phyloP scores from a whole-genome alignment of 2,888 invertebrate species.

The Chironomus riparius region DNA sequence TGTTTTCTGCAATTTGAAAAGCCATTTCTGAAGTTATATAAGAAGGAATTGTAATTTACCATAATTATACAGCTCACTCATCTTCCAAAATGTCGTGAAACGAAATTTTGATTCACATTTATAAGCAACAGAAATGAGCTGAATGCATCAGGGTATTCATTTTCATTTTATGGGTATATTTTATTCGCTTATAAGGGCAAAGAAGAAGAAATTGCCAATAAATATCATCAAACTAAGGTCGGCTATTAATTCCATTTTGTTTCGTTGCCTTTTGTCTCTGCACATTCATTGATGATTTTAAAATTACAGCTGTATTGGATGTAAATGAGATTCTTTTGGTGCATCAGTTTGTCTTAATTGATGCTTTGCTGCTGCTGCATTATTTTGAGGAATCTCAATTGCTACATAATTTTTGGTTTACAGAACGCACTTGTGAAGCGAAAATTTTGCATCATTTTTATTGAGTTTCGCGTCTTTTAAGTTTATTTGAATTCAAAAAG shows the following conservation, averaged over 20 bases:
- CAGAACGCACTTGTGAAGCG: too few species aligned
- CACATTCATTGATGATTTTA: neutral
- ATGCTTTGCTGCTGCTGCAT: too few species aligned
- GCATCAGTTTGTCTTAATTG: too few species aligned
- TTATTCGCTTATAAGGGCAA: neutral
- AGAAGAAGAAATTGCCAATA: neutral
- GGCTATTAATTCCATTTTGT: constrained; percentile 6
- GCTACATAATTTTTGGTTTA: too few species aligned
- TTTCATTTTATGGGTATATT: neutral
- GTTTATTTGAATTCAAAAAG: too few species aligned
- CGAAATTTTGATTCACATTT: neutral
- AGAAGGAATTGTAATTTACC: neutral
- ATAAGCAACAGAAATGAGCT: too few species aligned
- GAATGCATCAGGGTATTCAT: neutral
- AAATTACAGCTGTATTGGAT: neutral
- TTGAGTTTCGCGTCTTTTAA: too few species aligned
- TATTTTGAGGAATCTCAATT: too few species aligned
- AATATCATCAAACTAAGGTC: neutral
- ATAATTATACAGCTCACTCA: neutral
- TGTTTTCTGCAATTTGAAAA: neutral
- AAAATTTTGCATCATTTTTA: too few species aligned
- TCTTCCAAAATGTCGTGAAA: neutral
- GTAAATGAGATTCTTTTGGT: neutral
- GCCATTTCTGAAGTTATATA: neutral
- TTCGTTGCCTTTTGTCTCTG: neutral